phyloP scores from a whole-genome alignment of 2,113 vertebrate genomes.

The Tychaedon coryphoeus region DNA sequence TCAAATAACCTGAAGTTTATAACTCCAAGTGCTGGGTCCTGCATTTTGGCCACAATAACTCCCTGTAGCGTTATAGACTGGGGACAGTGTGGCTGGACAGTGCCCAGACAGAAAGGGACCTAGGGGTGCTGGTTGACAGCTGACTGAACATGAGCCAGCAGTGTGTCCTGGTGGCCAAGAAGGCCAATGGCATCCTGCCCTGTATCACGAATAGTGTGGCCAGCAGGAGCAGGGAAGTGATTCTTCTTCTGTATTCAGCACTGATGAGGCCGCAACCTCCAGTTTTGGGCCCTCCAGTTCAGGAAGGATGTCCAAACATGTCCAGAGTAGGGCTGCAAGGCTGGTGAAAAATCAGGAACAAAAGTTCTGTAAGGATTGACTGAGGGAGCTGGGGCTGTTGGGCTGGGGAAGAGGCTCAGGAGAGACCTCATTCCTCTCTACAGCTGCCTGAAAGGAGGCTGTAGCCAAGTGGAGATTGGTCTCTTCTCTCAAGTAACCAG shows the following conservation, averaged over 20 bases:
- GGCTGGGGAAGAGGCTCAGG: neutral
- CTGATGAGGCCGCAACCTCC: neutral
- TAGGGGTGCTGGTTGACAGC: neutral
- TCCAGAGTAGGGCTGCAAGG: neutral
- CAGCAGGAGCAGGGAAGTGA: neutral
- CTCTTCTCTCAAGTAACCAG: neutral
- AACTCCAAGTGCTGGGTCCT: fast-evolving
- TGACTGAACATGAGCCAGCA: neutral
- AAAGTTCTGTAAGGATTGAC: neutral
- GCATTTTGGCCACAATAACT: neutral
- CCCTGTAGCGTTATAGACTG: fast-evolving
- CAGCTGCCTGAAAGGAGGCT: neutral
- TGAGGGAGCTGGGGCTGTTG: neutral
- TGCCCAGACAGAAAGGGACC: neutral
- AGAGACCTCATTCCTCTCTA: neutral
- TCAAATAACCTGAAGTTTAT: neutral
- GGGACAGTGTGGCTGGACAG: neutral
- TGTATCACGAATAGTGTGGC: neutral
- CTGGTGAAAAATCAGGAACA: neutral
- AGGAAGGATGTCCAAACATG: fast-evolving
- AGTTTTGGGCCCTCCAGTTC: neutral
- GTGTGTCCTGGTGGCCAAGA: neutral
- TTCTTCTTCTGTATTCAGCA: no score
- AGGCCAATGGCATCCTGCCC: neutral
- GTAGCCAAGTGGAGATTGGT: neutral